Conservation (phyloP, 2,888 invertebrate genomes). For the Cheilosia vulpina region DNA sequence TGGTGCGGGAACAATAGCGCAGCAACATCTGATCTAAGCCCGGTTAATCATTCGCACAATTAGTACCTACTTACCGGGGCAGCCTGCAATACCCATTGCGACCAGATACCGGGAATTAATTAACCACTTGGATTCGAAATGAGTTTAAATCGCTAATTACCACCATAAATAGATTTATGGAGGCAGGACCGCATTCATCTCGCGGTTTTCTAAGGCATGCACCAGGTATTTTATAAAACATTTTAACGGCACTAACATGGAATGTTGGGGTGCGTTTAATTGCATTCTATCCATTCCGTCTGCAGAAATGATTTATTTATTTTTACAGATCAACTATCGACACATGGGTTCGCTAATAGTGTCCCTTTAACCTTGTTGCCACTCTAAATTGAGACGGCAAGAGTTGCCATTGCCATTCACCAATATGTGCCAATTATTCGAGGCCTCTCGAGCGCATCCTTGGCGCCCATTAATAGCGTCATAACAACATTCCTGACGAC, state of each 20-base stretch:
- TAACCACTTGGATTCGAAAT: conserved; percentile 64
- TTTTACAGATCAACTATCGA: conserved; percentile 40
- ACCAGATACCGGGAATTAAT: conserved; percentile 68
- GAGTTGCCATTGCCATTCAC: conserved; percentile 40
- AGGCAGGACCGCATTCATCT: conserved; percentile 70
- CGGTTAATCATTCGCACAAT: conserved; percentile 70
- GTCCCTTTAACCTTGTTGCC: no score
- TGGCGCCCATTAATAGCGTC: conserved; percentile 62
- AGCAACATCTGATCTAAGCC: conserved; percentile 56
- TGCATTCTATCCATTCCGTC: conserved; percentile 59
- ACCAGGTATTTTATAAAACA: conserved; percentile 51
- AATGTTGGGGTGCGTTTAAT: conserved; percentile 71
- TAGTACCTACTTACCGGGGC: conserved; percentile 70
- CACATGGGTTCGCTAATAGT: background rate
- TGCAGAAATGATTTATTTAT: conserved; percentile 40
- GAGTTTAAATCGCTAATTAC: conserved; percentile 72
- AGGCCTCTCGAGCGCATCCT: conserved; percentile 48
- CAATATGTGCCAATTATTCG: conserved; percentile 63
- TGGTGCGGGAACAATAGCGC: conserved; percentile 62
- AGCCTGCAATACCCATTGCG: conserved; percentile 15
- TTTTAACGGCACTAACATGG: conserved; percentile 60
- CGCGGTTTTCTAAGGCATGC: conserved; percentile 46
- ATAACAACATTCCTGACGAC: conserved; percentile 71
- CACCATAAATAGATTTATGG: conserved; percentile 67
- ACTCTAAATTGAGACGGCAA: conserved; percentile 1